phyloP scores from a whole-genome alignment of 2,888 invertebrate genomes.

The Andrena fulva region DNA sequence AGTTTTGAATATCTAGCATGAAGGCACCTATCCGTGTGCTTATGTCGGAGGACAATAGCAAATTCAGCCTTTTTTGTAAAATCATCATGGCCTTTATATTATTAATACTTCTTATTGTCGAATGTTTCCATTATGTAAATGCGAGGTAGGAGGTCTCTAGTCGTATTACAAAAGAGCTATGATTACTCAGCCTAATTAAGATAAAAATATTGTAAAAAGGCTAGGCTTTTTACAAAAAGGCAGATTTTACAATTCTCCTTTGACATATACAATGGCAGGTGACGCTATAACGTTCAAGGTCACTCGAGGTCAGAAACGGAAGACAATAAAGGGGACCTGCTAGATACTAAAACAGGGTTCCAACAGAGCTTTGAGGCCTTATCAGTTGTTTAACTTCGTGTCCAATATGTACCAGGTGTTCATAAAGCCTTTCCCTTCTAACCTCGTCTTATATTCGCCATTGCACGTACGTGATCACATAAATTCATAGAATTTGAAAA shows the following conservation, averaged over 20 bases:
- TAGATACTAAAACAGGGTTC: not conserved
- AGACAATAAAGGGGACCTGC: not conserved
- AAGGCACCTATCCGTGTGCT: too few relatives aligned
- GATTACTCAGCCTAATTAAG: too few relatives aligned
- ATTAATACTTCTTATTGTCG: too few relatives aligned
- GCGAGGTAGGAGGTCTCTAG: not conserved
- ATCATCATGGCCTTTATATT: too few relatives aligned
- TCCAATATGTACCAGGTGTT: constrained; percentile 14
- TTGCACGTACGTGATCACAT: not conserved
- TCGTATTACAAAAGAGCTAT: too few relatives aligned
- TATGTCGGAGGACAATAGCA: too few relatives aligned
- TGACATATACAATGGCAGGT: not conserved
- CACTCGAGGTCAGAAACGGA: not conserved
- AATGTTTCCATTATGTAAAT: not conserved
- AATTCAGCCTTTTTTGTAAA: too few relatives aligned
- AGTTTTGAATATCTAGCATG: too few relatives aligned
- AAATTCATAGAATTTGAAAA: not conserved
- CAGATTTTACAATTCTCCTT: not conserved
- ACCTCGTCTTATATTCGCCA: not conserved
- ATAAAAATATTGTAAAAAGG: too few relatives aligned
- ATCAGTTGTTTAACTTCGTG: constrained; percentile 3
- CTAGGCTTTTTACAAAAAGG: not conserved
- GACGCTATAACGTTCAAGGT: not conserved
- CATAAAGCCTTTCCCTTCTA: not conserved
- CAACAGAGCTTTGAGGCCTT: not conserved